phyloP scores from a whole-genome alignment of 2,113 vertebrate species.

The Oceanites oceanicus region DNA sequence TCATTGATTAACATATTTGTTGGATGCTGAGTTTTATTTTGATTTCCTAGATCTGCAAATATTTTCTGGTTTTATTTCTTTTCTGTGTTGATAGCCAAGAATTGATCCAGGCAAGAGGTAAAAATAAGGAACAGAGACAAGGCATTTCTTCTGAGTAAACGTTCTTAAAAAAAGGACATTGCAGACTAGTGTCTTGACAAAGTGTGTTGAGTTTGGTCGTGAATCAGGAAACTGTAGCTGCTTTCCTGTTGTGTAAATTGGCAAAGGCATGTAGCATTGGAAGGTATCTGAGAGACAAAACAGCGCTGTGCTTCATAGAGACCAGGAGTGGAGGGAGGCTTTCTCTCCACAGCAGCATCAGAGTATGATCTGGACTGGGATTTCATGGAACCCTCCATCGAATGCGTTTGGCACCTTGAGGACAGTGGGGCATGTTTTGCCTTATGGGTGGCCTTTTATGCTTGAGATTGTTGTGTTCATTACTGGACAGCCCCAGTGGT shows the following conservation, averaged over 20 bases:
- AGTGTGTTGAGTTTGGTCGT: neutral
- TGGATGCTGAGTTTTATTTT: neutral
- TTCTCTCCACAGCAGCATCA: neutral
- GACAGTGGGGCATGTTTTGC: neutral
- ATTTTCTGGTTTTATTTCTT: neutral
- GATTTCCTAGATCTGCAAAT: neutral
- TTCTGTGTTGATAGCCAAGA: neutral
- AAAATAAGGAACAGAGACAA: neutral
- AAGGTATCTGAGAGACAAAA: neutral
- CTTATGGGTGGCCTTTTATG: neutral
- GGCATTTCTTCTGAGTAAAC: neutral
- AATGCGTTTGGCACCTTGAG: neutral
- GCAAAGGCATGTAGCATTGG: neutral
- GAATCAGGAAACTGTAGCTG: neutral
- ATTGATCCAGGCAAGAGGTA: neutral
- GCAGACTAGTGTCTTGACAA: neutral
- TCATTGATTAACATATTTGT: neutral
- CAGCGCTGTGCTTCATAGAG: neutral
- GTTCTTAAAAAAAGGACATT: neutral
- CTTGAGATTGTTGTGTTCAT: neutral
- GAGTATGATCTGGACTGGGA: neutral
- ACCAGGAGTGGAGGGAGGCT: neutral
- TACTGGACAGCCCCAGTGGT: neutral
- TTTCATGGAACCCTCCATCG: neutral
- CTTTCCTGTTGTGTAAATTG: neutral